phyloP scores from a whole-genome alignment of 2,797 vertebrate genomes.

The Lacerta bilineata region DNA sequence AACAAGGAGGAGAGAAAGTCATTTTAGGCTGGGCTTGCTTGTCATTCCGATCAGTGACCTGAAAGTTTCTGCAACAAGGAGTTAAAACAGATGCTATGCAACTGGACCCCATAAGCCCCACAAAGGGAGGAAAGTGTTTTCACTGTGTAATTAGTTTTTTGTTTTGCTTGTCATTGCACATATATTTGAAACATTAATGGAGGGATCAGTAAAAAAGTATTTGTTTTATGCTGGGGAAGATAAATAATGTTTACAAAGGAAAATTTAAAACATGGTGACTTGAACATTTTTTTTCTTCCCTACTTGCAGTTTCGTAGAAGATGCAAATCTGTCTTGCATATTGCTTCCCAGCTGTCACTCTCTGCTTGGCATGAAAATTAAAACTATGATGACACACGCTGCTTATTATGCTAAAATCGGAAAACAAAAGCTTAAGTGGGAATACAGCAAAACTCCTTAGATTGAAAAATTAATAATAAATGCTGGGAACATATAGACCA shows the following conservation, averaged over 20 bases:
- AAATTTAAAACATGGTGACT: conserved; percentile 77
- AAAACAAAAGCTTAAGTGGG: conserved; percentile 74
- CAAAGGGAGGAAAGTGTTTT: neutral
- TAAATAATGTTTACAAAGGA: conserved; percentile 74
- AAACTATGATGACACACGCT: conserved; percentile 75
- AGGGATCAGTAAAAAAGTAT: conserved; percentile 73
- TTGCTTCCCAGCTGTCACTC: conserved; percentile 77
- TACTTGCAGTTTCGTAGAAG: conserved; percentile 80
- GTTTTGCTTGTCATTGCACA: neutral
- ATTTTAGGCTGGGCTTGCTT: neutral
- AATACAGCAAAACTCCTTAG: conserved; percentile 59
- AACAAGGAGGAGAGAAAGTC: neutral
- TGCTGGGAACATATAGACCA: conserved; percentile 38
- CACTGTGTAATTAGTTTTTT: neutral
- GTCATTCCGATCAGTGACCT: neutral
- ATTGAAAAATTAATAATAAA: conserved; percentile 59
- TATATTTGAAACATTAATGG: neutral
- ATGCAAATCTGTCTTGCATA: conserved; percentile 77
- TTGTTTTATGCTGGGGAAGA: conserved; percentile 66
- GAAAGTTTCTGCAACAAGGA: neutral
- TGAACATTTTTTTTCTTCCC: conserved; percentile 63
- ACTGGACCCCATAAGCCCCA: neutral
- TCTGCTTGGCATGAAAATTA: conserved; percentile 78
- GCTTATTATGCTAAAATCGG: conserved; percentile 80
- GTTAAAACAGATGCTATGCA: neutral